Evolutionary conservation across 2,888 invertebrate species (phyloP).

Genomic region (Amiota mariae): DNA sequence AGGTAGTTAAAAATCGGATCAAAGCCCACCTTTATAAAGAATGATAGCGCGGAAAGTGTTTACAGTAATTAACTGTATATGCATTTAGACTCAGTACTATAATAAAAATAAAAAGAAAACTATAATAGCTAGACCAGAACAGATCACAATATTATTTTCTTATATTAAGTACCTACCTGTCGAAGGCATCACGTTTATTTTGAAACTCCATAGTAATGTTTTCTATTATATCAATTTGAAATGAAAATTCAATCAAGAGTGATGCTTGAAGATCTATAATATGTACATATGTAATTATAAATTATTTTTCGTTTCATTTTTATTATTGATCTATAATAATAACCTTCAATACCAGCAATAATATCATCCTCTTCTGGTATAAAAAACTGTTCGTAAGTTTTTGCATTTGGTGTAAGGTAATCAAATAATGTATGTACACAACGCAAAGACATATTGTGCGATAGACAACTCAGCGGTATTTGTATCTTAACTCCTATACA

Average conservation of each 20-base stretch:
- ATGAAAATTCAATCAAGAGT: slow-evolving; percentile 58
- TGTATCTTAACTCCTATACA: slow-evolving; percentile 45
- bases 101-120: no score
- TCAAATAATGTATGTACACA: slow-evolving; percentile 64
- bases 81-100: no score
- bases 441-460: slow-evolving; percentile 61
- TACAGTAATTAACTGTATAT: no score
- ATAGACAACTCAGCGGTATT: slow-evolving; percentile 60
- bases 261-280: slow-evolving; percentile 50
- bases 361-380: slow-evolving; percentile 30
- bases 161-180: no score
- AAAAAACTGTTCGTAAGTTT: slow-evolving; percentile 50
- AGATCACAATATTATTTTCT: no score
- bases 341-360: slow-evolving; percentile 48
- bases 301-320: no score
- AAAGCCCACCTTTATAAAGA: no score
- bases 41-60: no score
- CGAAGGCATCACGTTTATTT: no score
- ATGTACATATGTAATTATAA: no score
- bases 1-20: no score
- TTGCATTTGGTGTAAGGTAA: slow-evolving; percentile 57
- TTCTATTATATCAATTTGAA: slow-evolving; percentile 55
- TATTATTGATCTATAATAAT: not conserved
- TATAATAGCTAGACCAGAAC: no score
- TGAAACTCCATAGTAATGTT: slow-evolving; percentile 42